Conservation (phyloP, 2,113 vertebrate species). For the Pteronura brasiliensis region DNA sequence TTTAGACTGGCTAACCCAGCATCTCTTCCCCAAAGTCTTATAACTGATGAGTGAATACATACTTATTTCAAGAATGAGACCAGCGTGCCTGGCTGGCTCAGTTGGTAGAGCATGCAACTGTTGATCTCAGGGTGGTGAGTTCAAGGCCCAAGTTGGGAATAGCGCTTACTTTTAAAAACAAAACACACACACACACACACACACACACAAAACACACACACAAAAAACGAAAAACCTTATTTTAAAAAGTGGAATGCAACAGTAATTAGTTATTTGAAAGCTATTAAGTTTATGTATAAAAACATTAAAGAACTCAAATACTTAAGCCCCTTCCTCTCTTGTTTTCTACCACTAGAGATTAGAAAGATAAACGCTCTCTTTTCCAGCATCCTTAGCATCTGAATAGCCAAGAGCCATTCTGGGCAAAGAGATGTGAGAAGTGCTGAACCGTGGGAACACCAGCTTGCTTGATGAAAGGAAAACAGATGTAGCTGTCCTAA, state of each 20-base stretch:
- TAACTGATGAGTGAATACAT: background rate
- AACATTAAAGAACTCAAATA: background rate
- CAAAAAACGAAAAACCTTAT: background rate
- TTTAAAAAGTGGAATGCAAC: background rate
- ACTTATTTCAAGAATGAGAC: background rate
- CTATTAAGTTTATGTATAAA: background rate
- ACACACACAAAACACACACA: too few species aligned
- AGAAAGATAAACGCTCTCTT: background rate
- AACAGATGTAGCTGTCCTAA: background rate
- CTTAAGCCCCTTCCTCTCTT: background rate
- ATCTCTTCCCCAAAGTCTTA: background rate
- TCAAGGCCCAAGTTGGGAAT: background rate
- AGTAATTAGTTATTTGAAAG: background rate
- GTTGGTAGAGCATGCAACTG: background rate
- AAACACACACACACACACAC: background rate
- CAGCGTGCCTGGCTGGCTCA: background rate
- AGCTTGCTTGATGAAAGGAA: background rate
- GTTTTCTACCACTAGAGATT: background rate
- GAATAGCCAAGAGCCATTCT: background rate
- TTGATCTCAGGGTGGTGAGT: background rate
- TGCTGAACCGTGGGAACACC: background rate
- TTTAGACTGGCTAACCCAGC: background rate
- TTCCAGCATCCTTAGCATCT: background rate
- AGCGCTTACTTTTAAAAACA: background rate
- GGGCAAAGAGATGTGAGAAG: background rate